A percentile compares a stretch with the other conserved stretches of the same genome.
Evolutionary conservation across 2,797 vertebrate genomes (phyloP).

Genomic region (Acanthurus leucopareius): DNA sequence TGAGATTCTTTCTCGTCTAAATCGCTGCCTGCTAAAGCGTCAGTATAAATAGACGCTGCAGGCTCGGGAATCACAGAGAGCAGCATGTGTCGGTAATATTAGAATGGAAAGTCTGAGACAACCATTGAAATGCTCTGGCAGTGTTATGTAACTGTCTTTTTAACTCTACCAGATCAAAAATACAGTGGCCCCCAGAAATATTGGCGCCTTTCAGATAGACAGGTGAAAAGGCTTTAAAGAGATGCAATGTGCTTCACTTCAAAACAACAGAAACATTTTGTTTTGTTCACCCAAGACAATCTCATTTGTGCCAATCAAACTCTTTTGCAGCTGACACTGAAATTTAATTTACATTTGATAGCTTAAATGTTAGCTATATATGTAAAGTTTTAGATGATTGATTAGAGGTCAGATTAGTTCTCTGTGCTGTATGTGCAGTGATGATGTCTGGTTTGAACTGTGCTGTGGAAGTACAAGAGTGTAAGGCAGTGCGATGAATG

Average conservation of each 20-base stretch:
- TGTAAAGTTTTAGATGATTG: too few species aligned
- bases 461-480: too few species aligned
- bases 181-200: constrained; percentile 73
- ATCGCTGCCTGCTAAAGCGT: constrained; percentile 64
- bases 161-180: constrained; percentile 77
- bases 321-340: not conserved
- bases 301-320: not conserved
- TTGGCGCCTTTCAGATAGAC: constrained; percentile 71
- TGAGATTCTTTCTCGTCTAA: constrained; percentile 60
- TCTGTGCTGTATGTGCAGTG: too few species aligned
- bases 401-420: too few species aligned
- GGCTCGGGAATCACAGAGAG: constrained; percentile 78
- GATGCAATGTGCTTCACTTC: constrained; percentile 3
- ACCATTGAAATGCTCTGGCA: constrained; percentile 79
- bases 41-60: constrained; percentile 81
- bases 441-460: too few species aligned
- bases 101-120: constrained; percentile 87
- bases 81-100: constrained; percentile 85
- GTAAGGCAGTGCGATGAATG: too few species aligned
- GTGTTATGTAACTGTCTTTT: constrained; percentile 82
- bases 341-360: not conserved
- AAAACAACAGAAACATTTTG: constrained; percentile 9
- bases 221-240: constrained; percentile 64
- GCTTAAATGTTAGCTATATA: not conserved
- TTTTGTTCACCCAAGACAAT: not conserved